Percentiles rank a stretch among this genome's conserved stretches.
These are phyloP conservation scores for Nothura maculosa DNA, from an alignment of 2,797 vertebrate species.

Conservation along the genomic window DNA sequence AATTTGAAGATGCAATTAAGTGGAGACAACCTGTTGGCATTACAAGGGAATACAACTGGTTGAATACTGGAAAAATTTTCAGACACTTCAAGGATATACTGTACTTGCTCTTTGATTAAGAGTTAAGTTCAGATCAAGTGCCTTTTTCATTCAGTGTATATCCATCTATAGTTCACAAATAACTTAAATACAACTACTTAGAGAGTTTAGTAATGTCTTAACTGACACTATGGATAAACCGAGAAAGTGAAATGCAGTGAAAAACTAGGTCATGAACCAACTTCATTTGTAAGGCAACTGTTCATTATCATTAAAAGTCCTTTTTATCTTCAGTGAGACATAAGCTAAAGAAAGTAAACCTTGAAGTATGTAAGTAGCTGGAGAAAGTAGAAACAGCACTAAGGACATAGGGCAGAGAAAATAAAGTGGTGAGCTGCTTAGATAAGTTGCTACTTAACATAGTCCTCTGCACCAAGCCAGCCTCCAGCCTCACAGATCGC, in stretches of 20 bases:
- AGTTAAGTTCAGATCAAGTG: neutral
- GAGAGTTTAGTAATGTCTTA: neutral
- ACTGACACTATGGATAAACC: neutral
- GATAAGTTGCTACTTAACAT: neutral
- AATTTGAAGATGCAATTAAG: neutral
- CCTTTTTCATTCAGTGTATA: neutral
- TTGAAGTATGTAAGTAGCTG: neutral
- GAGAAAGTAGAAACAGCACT: neutral
- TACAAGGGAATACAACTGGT: neutral
- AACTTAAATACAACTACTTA: neutral
- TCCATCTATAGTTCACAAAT: neutral
- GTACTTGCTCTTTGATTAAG: neutral
- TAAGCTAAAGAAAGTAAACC: neutral
- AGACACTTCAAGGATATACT: neutral
- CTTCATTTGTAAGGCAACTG: neutral
- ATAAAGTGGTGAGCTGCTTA: rapidly evolving
- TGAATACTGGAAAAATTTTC: neutral
- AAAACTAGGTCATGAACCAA: neutral
- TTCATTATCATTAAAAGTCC: neutral
- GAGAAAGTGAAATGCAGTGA: neutral
- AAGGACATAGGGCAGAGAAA: neutral
- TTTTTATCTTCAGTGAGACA: neutral
- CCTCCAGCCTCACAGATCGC: neutral
- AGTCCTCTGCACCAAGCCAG: neutral
- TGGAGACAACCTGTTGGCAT: neutral